Evolutionary conservation across 2,113 vertebrate genomes (phyloP).

Genomic region (Brachypodius melanocephalos): DNA sequence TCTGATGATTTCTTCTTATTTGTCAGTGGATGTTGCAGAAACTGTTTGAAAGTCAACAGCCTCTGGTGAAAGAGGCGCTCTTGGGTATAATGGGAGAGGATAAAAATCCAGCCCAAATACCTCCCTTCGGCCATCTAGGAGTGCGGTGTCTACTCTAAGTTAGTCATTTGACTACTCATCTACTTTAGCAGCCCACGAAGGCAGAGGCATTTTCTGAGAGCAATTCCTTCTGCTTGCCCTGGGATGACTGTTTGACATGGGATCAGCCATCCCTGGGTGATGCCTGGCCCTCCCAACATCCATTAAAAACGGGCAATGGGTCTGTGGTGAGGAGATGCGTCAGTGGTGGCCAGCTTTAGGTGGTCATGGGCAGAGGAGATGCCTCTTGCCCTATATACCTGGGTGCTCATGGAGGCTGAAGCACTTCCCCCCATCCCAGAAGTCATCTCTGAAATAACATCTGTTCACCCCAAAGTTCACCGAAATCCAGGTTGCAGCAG

Average conservation of each 20-base stretch:
- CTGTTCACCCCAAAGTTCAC: not conserved
- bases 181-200: not conserved
- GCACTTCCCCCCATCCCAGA: not conserved
- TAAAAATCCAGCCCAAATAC: not conserved
- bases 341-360: not conserved
- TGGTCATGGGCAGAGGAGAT: not conserved
- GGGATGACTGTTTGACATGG: not conserved
- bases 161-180: slow-evolving; percentile 48
- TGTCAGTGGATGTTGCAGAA: not conserved
- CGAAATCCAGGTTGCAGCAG: not conserved
- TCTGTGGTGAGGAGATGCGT: not conserved
- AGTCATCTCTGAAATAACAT: not conserved
- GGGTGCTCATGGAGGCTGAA: not conserved
- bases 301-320: not conserved
- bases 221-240: not conserved
- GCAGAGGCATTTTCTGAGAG: not conserved
- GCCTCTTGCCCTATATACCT: not conserved
- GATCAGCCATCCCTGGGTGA: not conserved
- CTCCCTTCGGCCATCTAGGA: not conserved
- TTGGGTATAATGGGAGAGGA: not conserved
- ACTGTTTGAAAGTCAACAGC: not conserved
- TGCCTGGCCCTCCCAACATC: not conserved
- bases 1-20: not conserved
- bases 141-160: not conserved
- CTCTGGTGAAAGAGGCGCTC: not conserved